Evolutionary conservation across 2,888 invertebrate genomes (phyloP), one percentile per base, ranked within the genome.

Genomic region (Scaeva pyrastri): DNA sequence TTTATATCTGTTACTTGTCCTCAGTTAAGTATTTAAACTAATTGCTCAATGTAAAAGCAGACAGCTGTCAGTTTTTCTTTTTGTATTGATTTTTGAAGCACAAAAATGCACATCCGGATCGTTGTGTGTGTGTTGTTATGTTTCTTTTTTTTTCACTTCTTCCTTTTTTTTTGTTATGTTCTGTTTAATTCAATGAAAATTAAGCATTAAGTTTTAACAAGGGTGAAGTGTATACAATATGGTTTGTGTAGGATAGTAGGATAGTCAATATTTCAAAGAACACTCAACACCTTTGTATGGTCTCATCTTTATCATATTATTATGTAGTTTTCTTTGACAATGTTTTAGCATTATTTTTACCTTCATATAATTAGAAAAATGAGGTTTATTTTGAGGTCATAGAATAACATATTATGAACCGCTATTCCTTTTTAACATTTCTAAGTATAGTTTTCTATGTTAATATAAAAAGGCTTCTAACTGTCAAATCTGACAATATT

Each of bases 71-170:
- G 26, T 45, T 23, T 43, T 56, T 45, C 23, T 26, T 56, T 48
- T 23, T 26, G 7, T 78, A 85, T 85, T 72, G 85, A 85, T 85
- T 85, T 85, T 68, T 16, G 75, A 85, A 85, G 80, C 85, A 66
- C 72, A 72, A 60, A 66, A 66, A 60, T 62, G 76, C 74, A 80
- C 48, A 66, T 12, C 43, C 43, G 68, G 36, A 50, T 36, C n/a
- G 6, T 66, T 48, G 2, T 11, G n/a, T n/a, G n/a, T n/a, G n/a
- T n/a, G n/a, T n/a, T n/a, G n/a, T 31, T 31, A 8, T 31, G 8
- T 31, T 31, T 7, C 31, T 31, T 31, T 2, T 31, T 31, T 1
- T 31, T 31, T 5, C 5, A 8, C 31, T 31, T 21, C 8, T 50
- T 36, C 6, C 39, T 39, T 21, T 8, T 21, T 36, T 26, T 3